Percentiles rank a stretch among this genome's conserved stretches.
Evolutionary conservation across 2,113 vertebrate species (phyloP).

Genomic region (Indicator maculatus): DNA sequence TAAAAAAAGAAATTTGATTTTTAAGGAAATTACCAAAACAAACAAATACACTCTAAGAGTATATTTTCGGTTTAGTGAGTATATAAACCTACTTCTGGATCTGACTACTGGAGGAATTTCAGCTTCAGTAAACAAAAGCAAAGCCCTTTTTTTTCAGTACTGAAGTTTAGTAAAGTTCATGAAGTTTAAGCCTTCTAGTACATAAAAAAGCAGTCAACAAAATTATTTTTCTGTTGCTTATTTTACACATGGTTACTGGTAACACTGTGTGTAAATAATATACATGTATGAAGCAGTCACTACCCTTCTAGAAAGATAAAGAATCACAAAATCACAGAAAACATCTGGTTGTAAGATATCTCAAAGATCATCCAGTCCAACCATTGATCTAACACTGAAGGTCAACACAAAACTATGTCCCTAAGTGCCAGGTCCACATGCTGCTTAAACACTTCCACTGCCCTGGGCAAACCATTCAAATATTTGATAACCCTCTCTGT

Average conservation of each 20-base stretch:
- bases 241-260: not conserved
- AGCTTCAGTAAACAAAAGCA: not conserved
- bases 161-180: not conserved
- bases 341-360: too few species aligned
- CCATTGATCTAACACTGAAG: too few species aligned
- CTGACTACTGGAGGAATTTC: not conserved
- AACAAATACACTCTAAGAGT: not conserved
- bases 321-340: too few species aligned
- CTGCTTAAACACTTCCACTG: too few species aligned
- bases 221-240: not conserved
- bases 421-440: too few species aligned
- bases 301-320: not conserved
- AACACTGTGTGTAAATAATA: not conserved
- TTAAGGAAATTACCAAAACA: not conserved
- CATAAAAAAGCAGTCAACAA: not conserved
- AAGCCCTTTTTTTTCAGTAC: accelerated
- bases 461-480: too few species aligned
- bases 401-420: too few species aligned
- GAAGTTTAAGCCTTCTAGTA: not conserved
- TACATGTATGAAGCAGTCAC: not conserved
- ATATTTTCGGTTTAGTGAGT: not conserved
- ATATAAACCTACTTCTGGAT: not conserved
- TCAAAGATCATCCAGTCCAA: too few species aligned
- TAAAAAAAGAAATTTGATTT: not conserved
- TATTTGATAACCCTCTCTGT: too few species aligned